These are phyloP conservation scores for Ginglymostoma cirratum DNA, from an alignment of 2,113 vertebrate species.

Conservation along the genomic window DNA sequence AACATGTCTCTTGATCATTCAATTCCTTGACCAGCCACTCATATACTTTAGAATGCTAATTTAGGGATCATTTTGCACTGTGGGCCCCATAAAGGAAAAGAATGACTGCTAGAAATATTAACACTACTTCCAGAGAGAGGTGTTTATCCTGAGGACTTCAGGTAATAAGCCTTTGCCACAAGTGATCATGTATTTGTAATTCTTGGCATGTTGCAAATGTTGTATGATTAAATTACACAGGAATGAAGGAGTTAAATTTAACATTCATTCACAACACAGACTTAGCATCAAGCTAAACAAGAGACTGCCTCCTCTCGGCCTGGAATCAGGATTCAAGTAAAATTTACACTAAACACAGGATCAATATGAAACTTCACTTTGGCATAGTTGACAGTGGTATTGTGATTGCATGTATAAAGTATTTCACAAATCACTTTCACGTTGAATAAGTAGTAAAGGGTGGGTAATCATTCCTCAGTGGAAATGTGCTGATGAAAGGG, in stretches of 20 bases:
- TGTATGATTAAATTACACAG: not conserved
- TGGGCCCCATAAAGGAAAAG: not conserved
- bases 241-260: not conserved
- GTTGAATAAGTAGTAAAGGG: not conserved
- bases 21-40: not conserved
- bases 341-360: not conserved
- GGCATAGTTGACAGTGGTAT: not conserved
- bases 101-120: not conserved
- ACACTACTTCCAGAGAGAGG: not conserved
- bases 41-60: not conserved
- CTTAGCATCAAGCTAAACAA: not conserved
- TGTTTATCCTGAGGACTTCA: not conserved
- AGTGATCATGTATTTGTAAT: not conserved
- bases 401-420: not conserved
- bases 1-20: not conserved
- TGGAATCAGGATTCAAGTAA: not conserved
- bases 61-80: not conserved
- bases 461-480: not conserved
- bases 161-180: not conserved
- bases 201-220: not conserved
- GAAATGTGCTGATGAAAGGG: not conserved
- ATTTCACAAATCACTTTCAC: not conserved
- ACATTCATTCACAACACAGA: not conserved
- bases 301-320: not conserved
- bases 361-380: not conserved